These are phyloP conservation scores for Sinodicranocentrus sp. DNA, from an alignment of 2,888 invertebrate species.

Conservation along the genomic window DNA sequence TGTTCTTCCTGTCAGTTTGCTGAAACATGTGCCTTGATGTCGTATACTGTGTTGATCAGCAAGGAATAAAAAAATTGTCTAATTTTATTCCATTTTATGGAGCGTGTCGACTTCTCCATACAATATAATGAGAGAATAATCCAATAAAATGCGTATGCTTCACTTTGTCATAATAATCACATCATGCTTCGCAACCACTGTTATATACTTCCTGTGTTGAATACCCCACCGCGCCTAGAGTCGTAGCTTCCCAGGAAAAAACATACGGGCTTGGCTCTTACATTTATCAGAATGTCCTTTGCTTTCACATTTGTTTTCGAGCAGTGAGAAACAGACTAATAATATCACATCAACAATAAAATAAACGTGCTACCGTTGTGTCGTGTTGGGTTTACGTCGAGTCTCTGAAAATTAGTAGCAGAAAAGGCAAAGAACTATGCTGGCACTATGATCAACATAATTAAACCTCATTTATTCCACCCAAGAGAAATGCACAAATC, in stretches of 20 bases:
- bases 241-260: no score
- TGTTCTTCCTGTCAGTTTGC: no score
- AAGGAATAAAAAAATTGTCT: no score
- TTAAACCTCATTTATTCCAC: slow-evolving; percentile 61
- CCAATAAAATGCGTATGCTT: slow-evolving; percentile 13
- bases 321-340: not conserved
- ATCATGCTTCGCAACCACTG: slow-evolving; percentile 38
- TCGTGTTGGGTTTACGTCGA: not conserved
- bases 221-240: no score
- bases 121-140: not conserved
- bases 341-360: slow-evolving; percentile 39
- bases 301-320: no score
- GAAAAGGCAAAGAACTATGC: not conserved
- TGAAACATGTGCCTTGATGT: no score
- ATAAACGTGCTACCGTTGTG: slow-evolving; percentile 35
- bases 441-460: slow-evolving; percentile 50
- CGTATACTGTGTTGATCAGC: no score
- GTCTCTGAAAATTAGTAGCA: slow-evolving; percentile 26
- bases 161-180: slow-evolving; percentile 47
- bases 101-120: no score
- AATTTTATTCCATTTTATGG: no score
- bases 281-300: no score
- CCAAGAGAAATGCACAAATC: slow-evolving; percentile 57
- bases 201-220: not conserved
- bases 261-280: no score